These are phyloP conservation scores for Indicator indicator DNA, from an alignment of 2,113 vertebrate species.

Conservation along the genomic window DNA sequence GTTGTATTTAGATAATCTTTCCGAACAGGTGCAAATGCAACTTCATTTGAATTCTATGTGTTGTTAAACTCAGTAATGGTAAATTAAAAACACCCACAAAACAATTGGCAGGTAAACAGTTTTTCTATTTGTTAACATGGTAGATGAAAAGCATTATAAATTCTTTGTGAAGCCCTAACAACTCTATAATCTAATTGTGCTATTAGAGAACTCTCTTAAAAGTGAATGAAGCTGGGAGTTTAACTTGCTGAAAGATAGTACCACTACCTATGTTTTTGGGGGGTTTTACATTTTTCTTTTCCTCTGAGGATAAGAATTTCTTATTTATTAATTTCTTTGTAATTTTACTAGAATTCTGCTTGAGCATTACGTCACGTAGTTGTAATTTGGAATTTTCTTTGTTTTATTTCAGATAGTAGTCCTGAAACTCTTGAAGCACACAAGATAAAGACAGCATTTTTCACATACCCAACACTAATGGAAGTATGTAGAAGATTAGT, in stretches of 20 bases:
- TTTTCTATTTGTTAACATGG: neutral
- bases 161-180: neutral
- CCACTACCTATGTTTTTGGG: too few species aligned
- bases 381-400: neutral
- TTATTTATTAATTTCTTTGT: neutral
- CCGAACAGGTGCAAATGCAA: neutral
- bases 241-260: neutral
- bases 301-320: neutral
- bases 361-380: neutral
- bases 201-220: neutral
- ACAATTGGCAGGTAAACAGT: neutral
- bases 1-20: neutral
- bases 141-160: neutral
- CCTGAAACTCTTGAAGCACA: conserved; percentile 95
- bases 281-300: neutral
- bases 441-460: conserved; percentile 93
- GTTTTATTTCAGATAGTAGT: conserved; percentile 87
- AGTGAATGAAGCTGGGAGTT: neutral
- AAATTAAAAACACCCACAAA: neutral
- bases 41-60: neutral
- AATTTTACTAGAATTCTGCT: neutral
- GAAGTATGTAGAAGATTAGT: conserved; percentile 94
- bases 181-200: neutral
- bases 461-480: conserved; percentile 92
- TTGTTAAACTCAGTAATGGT: neutral